These are phyloP conservation scores for Rhodeus uyekii DNA, from an alignment of 2,797 vertebrate genomes.

Conservation along the genomic window DNA sequence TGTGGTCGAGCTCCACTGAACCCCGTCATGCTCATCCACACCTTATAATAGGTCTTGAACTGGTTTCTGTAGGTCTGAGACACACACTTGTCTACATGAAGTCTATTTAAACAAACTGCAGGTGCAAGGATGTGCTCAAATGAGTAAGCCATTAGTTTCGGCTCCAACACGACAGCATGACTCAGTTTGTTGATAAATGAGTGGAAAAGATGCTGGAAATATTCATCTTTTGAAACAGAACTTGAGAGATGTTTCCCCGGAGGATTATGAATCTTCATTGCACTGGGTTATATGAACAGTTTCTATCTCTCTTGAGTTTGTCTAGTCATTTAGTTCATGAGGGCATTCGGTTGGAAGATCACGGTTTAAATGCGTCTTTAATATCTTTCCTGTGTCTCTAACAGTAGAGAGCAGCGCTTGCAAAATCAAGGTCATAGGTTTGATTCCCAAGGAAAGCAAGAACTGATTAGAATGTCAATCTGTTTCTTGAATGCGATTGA, in stretches of 20 bases:
- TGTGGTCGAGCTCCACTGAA: slow-evolving; percentile 42
- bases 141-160: slow-evolving; percentile 30
- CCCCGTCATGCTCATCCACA: slow-evolving; percentile 4
- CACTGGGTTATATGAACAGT: not conserved
- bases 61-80: slow-evolving; percentile 52
- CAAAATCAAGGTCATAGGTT: too few relatives aligned
- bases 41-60: slow-evolving; percentile 17
- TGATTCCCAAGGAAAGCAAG: too few relatives aligned
- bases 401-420: too few relatives aligned
- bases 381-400: too few relatives aligned
- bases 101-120: slow-evolving; percentile 32
- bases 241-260: not conserved
- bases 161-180: not conserved
- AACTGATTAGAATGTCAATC: too few relatives aligned
- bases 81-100: slow-evolving; percentile 17
- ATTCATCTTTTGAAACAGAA: not conserved
- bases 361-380: not conserved
- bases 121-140: slow-evolving; percentile 36
- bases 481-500: too few relatives aligned
- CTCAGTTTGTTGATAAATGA: not conserved
- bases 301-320: not conserved
- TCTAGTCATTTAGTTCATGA: slow-evolving; percentile 8
- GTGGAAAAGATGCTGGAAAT: not conserved
- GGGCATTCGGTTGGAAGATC: not conserved
- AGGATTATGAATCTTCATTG: slow-evolving; percentile 7